Conservation (phyloP, 2,888 invertebrate species). For the Anaspis maculata region DNA sequence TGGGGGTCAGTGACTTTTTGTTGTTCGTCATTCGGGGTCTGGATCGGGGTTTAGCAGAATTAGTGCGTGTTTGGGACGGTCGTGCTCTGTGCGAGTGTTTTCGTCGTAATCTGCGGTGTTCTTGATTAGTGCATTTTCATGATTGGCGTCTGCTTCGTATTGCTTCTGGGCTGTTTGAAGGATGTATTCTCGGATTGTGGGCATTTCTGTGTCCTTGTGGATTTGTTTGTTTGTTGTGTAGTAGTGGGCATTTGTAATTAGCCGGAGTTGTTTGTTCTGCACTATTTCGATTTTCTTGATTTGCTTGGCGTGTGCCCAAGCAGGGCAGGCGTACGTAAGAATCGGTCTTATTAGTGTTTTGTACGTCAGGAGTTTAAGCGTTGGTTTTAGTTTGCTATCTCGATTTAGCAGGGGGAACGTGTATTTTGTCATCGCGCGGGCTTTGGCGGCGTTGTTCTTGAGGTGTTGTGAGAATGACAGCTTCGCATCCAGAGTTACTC, state of each 20-base stretch:
- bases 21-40: no score
- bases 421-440: background rate
- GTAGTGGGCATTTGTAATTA: background rate
- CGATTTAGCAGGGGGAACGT: slow-evolving; percentile 2
- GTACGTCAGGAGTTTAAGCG: slow-evolving; percentile 3
- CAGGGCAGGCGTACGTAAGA: slow-evolving; percentile 1
- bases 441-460: slow-evolving; percentile 1
- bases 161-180: background rate
- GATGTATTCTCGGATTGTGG: background rate
- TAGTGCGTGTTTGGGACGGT: no score
- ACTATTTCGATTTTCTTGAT: background rate
- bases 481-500: slow-evolving; percentile 1
- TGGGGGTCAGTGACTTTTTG: no score
- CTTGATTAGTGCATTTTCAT: background rate
- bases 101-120: no score
- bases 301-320: background rate
- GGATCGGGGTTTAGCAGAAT: no score
- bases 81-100: no score
- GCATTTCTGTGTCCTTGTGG: background rate
- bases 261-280: background rate
- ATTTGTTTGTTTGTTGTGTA: background rate
- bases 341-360: slow-evolving; percentile 4
- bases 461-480: slow-evolving; percentile 2
- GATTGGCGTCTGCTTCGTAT: background rate
- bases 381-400: slow-evolving; percentile 1